Evolutionary conservation across 2,888 invertebrate species (phyloP).

Genomic region (Entomobrya multifasciata): DNA sequence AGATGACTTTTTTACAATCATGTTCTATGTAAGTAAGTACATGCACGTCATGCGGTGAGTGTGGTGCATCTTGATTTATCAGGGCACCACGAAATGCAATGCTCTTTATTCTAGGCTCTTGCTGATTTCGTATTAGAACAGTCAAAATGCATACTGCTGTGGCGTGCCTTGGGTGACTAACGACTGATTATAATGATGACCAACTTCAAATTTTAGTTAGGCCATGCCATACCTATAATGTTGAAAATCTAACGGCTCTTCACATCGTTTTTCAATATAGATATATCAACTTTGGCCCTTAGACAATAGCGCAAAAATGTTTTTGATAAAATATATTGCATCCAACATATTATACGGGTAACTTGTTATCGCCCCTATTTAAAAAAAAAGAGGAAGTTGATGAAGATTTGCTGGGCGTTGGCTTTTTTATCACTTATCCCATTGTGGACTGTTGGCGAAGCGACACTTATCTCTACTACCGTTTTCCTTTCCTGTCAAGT

Average conservation of each 20-base stretch:
- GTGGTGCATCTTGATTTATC: constrained; percentile 69
- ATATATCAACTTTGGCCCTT: neutral
- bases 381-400: constrained; percentile 63
- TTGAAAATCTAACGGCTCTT: constrained; percentile 7
- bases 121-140: neutral
- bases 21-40: constrained; percentile 10
- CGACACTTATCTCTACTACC: constrained; percentile 13
- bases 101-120: constrained; percentile 9
- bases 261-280: neutral
- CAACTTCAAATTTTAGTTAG: constrained; percentile 3
- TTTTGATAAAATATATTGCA: neutral
- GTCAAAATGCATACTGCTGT: neutral
- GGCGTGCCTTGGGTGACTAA: constrained; percentile 13
- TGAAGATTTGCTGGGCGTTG: constrained; percentile 57
- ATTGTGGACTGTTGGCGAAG: neutral
- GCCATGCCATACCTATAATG: too few relatives aligned
- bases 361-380: neutral
- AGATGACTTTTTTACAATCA: constrained; percentile 39
- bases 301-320: neutral
- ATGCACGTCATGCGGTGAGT: constrained; percentile 59
- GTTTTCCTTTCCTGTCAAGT: neutral
- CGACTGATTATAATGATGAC: constrained; percentile 4
- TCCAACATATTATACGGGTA: neutral
- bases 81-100: constrained; percentile 51
- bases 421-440: constrained; percentile 42